Percentiles rank a stretch among this genome's conserved stretches.
These are phyloP conservation scores for Eolophus roseicapilla DNA, from an alignment of 2,113 vertebrate genomes.

Conservation along the genomic window DNA sequence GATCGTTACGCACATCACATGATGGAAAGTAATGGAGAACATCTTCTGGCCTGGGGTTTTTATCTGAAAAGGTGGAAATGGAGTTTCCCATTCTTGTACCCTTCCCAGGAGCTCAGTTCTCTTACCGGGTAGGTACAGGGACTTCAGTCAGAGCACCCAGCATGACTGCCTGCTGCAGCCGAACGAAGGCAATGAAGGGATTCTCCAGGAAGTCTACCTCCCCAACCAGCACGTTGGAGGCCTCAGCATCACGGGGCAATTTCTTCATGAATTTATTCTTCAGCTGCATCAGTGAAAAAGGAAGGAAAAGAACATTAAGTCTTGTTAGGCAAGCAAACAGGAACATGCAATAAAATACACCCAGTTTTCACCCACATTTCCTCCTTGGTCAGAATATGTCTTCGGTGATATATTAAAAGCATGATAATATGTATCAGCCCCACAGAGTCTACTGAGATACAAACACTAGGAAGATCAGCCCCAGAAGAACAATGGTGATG, in stretches of 20 bases:
- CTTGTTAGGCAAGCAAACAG: accelerated
- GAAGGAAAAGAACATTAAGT: not conserved
- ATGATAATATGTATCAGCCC: not conserved
- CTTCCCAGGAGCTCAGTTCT: not conserved
- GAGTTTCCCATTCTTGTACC: no score
- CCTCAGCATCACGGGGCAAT: constrained; percentile 93
- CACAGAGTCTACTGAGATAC: not conserved
- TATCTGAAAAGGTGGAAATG: not conserved
- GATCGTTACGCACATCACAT: accelerated
- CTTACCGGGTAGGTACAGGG: constrained; percentile 93
- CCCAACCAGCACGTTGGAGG: constrained; percentile 95
- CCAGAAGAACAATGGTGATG: not conserved
- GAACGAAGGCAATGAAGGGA: constrained; percentile 95
- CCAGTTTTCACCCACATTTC: not conserved
- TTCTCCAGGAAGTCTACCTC: constrained; percentile 94
- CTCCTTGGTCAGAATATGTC: not conserved
- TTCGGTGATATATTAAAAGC: not conserved
- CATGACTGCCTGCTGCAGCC: constrained; percentile 96
- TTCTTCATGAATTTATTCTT: constrained; percentile 99
- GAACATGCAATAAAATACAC: not conserved
- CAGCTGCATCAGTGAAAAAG: constrained; percentile 75
- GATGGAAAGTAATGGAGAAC: accelerated
- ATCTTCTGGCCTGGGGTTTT: not conserved
- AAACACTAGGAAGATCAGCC: not conserved
- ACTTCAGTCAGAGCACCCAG: constrained; percentile 95